Evolutionary conservation across 2,888 invertebrate species (phyloP).

Genomic region (Cosmia pyralina): DNA sequence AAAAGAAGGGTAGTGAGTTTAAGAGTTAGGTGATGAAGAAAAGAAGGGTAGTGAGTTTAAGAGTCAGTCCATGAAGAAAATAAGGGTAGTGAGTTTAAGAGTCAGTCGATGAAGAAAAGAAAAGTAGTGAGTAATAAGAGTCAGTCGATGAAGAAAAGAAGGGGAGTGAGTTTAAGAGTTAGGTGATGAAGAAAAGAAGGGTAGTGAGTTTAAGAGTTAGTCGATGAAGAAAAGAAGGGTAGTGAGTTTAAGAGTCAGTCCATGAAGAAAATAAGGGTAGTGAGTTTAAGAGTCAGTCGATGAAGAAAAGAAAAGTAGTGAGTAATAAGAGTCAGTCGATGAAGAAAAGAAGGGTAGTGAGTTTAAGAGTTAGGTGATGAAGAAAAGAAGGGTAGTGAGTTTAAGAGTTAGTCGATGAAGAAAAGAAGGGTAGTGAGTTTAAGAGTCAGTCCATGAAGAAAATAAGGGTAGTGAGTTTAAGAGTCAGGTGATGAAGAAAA

Average conservation of each 20-base stretch:
- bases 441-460: not conserved
- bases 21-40: not conserved
- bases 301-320: not conserved
- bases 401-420: not conserved
- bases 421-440: not conserved
- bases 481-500: not conserved
- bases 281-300: not conserved
- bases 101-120: not conserved
- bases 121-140: not conserved
- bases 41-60: not conserved
- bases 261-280: not conserved
- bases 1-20: not conserved
- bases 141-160: not conserved
- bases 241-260: not conserved
- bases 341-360: not conserved
- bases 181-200: not conserved
- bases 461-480: not conserved
- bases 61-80: not conserved
- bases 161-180: not conserved
- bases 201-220: not conserved
- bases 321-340: not conserved
- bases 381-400: not conserved
- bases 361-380: not conserved
- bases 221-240: not conserved
- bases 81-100: not conserved